Evolutionary conservation across 2,888 invertebrate species (phyloP).

Genomic region (Willowsia nigromaculata): DNA sequence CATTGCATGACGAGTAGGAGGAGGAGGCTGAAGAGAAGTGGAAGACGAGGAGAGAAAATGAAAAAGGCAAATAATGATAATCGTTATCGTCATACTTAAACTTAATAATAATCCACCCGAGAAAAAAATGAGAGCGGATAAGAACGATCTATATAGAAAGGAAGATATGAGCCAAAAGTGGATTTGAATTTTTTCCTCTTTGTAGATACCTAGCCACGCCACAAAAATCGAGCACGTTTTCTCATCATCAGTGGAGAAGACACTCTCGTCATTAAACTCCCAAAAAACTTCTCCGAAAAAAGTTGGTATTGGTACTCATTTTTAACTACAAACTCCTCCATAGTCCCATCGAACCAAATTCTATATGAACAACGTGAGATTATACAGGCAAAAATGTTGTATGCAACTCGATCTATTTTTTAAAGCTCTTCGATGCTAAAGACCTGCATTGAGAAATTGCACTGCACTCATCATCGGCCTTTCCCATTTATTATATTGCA

Average conservation of each 20-base stretch:
- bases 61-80: constrained; percentile 13
- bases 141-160: not conserved
- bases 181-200: not conserved
- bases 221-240: constrained; percentile 31
- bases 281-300: not conserved
- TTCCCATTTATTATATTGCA: constrained; percentile 12
- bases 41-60: not conserved
- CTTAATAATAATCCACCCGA: constrained; percentile 37
- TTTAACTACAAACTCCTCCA: not conserved
- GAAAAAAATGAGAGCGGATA: constrained; percentile 2
- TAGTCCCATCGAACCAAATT: not conserved
- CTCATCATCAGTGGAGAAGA: not conserved
- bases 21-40: not conserved
- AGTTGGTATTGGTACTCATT: not conserved
- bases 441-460: constrained; percentile 20
- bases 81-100: constrained; percentile 20
- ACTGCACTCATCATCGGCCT: constrained; percentile 15
- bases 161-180: not conserved
- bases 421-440: not conserved
- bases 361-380: not conserved
- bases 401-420: not conserved
- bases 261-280: constrained; percentile 33
- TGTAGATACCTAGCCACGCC: not conserved
- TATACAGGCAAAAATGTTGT: not conserved
- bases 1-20: not conserved